Percentiles rank a stretch among this genome's conserved stretches.
These are phyloP conservation scores for Macrobrachium rosenbergii DNA, from an alignment of 1,140 invertebrate genomes.

Conservation along the genomic window DNA sequence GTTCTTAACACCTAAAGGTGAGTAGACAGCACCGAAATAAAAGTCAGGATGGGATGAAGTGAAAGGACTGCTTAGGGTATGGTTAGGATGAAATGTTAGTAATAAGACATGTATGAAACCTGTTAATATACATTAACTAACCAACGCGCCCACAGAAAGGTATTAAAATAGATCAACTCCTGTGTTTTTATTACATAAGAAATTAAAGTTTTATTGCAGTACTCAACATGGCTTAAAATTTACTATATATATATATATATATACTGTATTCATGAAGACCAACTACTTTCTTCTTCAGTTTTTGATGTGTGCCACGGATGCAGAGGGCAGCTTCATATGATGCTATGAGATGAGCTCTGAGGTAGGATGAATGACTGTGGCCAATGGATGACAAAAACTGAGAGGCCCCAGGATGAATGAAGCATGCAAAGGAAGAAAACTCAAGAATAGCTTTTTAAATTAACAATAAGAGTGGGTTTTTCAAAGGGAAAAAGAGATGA, in stretches of 20 bases:
- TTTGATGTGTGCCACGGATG: conserved; percentile 15
- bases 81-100: neutral
- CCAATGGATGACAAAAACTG: neutral
- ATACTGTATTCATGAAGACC: neutral
- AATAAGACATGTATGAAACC: neutral
- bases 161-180: conserved; percentile 15
- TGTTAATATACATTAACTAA: conserved; percentile 18
- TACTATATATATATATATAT: conserved; percentile 2
- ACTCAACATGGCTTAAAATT: conserved; percentile 19
- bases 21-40: conserved; percentile 57
- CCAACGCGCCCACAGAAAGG: conserved; percentile 22
- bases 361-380: conserved; percentile 43
- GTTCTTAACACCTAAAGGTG: conserved; percentile 53
- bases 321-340: neutral
- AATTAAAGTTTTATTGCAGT: conserved; percentile 23
- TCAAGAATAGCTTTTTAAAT: too few species aligned
- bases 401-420: conserved; percentile 9
- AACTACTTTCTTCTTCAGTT: too few species aligned
- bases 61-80: conserved; percentile 11
- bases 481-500: too few species aligned
- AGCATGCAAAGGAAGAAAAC: too few species aligned
- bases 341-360: conserved; percentile 41
- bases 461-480: too few species aligned
- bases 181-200: neutral
- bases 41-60: conserved; percentile 26